A percentile compares a stretch with the other conserved stretches of the same genome.
Evolutionary conservation across 2,888 invertebrate genomes (phyloP).

Genomic region (Salpingus planirostris): DNA sequence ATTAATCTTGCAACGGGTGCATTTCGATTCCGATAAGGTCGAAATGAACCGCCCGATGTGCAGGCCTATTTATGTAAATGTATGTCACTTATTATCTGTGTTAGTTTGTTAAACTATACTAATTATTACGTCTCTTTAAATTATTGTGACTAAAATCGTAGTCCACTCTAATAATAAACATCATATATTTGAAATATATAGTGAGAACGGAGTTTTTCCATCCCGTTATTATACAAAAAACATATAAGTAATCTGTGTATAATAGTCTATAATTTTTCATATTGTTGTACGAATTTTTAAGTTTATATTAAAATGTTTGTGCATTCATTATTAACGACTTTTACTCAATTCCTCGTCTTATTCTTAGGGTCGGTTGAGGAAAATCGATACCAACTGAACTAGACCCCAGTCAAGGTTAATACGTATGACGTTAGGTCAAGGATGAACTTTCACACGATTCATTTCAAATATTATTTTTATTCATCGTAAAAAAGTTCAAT

Average conservation of each 20-base stretch:
- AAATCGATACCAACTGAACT: too few relatives aligned
- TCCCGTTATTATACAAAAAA: slow-evolving; percentile 58
- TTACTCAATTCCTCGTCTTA: too few relatives aligned
- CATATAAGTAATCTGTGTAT: slow-evolving; percentile 47
- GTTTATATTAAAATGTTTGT: slow-evolving; percentile 82
- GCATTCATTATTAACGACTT: slow-evolving; percentile 61
- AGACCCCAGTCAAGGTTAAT: too few relatives aligned
- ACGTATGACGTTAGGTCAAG: too few relatives aligned
- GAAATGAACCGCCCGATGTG: slow-evolving; percentile 20
- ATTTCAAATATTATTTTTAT: too few relatives aligned
- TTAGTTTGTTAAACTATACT: slow-evolving; percentile 42
- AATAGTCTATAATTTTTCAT: slow-evolving; percentile 80
- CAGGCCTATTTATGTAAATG: slow-evolving; percentile 36
- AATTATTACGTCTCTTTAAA: slow-evolving; percentile 34
- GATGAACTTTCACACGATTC: too few relatives aligned
- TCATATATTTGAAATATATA: slow-evolving; percentile 43
- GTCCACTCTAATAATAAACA: slow-evolving; percentile 38
- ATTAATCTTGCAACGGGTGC: too few relatives aligned
- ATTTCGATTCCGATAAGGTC: too few relatives aligned
- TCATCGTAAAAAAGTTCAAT: too few relatives aligned
- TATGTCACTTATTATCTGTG: slow-evolving; percentile 42
- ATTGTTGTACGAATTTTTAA: slow-evolving; percentile 81
- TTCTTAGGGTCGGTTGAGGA: too few relatives aligned
- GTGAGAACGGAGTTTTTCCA: slow-evolving; percentile 61
- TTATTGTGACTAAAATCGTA: slow-evolving; percentile 37